Evolutionary conservation across 2,797 vertebrate species (phyloP).

Genomic region (Ceyx erithaca): DNA sequence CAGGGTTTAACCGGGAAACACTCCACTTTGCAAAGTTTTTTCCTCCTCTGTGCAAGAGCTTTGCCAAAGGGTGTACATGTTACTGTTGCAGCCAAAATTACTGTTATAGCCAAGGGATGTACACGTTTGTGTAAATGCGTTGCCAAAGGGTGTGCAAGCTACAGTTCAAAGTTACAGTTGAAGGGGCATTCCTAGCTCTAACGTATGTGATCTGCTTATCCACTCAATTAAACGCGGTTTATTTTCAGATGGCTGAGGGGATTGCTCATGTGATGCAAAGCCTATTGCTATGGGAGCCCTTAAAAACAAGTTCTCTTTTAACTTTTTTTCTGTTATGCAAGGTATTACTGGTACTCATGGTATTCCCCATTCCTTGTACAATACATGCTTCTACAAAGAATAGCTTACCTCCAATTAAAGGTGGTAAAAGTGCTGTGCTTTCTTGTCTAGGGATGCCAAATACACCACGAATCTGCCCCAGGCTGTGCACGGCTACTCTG

Average conservation of each 20-base stretch:
- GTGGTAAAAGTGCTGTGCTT: neutral
- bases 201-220: conserved; percentile 66
- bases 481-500: neutral
- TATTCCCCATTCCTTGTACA: conserved; percentile 61
- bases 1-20: neutral
- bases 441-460: conserved; percentile 10
- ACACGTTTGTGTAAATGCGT: conserved; percentile 42
- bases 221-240: conserved; percentile 59
- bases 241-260: conserved; percentile 56
- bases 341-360: conserved; percentile 69
- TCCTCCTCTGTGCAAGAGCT: neutral
- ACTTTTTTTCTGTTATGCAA: conserved; percentile 66
- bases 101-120: conserved; percentile 76
- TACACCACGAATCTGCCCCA: neutral
- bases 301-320: conserved; percentile 59
- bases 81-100: conserved; percentile 69
- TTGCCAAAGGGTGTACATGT: conserved; percentile 67
- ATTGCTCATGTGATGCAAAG: conserved; percentile 53
- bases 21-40: neutral
- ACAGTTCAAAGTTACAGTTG: conserved; percentile 73
- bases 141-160: conserved; percentile 63
- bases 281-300: conserved; percentile 40
- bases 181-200: conserved; percentile 73
- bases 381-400: conserved; percentile 51
- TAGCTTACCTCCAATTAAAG: conserved; percentile 40